Evolutionary conservation across 2,797 vertebrate species (phyloP).

Genomic region (Danio albolineatus): DNA sequence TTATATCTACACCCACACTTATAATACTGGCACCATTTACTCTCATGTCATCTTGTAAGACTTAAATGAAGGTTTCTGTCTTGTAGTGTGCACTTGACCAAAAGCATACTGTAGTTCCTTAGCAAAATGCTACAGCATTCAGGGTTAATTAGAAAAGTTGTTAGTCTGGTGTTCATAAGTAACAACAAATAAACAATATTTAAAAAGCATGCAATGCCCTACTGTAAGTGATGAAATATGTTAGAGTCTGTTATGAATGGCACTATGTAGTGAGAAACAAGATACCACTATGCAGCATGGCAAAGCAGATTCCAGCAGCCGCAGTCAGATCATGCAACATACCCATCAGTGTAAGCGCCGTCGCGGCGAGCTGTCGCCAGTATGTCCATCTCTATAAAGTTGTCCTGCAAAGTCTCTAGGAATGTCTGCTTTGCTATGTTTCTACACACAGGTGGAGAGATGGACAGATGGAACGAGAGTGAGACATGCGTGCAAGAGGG

Average conservation of each 20-base stretch:
- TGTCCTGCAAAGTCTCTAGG: slow-evolving; percentile 99
- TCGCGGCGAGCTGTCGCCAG: slow-evolving; percentile 94
- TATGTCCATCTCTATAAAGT: slow-evolving; percentile 99
- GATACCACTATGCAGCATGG: slow-evolving; percentile 67
- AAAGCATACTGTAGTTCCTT: neutral
- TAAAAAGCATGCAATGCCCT: slow-evolving; percentile 21
- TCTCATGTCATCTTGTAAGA: neutral
- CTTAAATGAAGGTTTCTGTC: neutral
- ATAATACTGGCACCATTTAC: neutral
- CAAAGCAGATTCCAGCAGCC: slow-evolving; percentile 72
- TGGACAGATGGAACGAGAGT: slow-evolving; percentile 85
- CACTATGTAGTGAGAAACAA: slow-evolving; percentile 28
- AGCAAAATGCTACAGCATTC: neutral
- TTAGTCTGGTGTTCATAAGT: slow-evolving; percentile 10
- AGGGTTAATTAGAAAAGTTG: slow-evolving; percentile 39
- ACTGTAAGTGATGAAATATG: slow-evolving; percentile 15
- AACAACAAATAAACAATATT: neutral
- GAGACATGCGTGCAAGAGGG: slow-evolving; percentile 87
- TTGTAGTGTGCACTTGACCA: slow-evolving; percentile 1
- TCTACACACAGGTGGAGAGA: slow-evolving; percentile 98
- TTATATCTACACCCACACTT: neutral
- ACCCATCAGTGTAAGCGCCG: slow-evolving; percentile 95
- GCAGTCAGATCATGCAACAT: slow-evolving; percentile 83
- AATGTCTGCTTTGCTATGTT: slow-evolving; percentile 99
- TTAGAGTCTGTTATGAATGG: slow-evolving; percentile 9